A percentile compares a stretch with the other conserved stretches of the same genome.
These are phyloP conservation scores for Chrysomela aeneicollis DNA, from an alignment of 2,888 invertebrate genomes.

Conservation along the genomic window DNA sequence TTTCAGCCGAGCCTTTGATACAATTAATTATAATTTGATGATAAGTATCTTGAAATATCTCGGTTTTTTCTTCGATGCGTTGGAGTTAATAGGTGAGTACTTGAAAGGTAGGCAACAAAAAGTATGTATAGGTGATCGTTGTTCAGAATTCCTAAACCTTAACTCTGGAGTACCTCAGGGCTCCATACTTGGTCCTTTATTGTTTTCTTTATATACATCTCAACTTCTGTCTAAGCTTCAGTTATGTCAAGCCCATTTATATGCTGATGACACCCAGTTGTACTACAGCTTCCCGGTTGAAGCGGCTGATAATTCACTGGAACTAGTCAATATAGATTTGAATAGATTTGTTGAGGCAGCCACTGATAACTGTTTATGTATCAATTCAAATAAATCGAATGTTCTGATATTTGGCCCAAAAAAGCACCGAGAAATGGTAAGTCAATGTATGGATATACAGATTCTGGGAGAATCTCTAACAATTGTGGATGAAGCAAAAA, in stretches of 20 bases:
- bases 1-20: conserved; percentile 20
- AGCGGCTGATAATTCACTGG: neutral
- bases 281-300: neutral
- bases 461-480: conserved; percentile 4
- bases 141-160: neutral
- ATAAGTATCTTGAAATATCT: conserved; percentile 13
- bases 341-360: neutral
- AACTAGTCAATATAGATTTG: neutral
- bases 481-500: conserved; percentile 4
- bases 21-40: conserved; percentile 10
- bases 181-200: conserved; percentile 9
- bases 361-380: neutral
- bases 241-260: neutral
- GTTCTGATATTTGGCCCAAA: neutral
- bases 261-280: neutral
- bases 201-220: conserved; percentile 6
- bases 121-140: neutral
- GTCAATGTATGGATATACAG: neutral
- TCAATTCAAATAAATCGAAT: neutral
- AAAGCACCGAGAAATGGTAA: conserved; percentile 5
- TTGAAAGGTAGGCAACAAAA: conserved; percentile 1
- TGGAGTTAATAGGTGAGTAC: neutral
- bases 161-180: conserved; percentile 14
- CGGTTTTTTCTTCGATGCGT: conserved; percentile 3
- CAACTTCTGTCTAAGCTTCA: neutral